phyloP scores from a whole-genome alignment of 2,113 vertebrate species.

The Sakesphorus luctuosus region DNA sequence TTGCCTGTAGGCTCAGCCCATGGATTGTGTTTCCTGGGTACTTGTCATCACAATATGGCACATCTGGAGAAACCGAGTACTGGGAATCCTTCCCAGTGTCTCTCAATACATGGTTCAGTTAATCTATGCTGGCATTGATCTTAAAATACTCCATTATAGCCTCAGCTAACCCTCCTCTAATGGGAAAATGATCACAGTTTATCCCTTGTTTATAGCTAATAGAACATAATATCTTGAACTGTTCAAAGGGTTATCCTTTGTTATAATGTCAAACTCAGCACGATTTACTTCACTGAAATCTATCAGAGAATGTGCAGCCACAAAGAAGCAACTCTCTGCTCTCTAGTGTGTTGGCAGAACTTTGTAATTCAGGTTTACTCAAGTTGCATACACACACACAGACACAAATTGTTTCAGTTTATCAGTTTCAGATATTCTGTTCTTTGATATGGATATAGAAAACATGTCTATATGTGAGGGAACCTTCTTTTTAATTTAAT shows the following conservation, averaged over 20 bases:
- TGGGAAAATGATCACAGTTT: neutral
- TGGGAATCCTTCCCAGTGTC: neutral
- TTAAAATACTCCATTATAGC: neutral
- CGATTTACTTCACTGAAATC: neutral
- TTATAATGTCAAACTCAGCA: neutral
- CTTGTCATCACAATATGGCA: neutral
- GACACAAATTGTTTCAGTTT: neutral
- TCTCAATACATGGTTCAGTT: neutral
- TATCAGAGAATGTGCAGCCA: neutral
- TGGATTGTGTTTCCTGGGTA: neutral
- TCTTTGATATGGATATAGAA: neutral
- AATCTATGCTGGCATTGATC: neutral
- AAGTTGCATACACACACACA: neutral
- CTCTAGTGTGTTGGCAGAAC: neutral
- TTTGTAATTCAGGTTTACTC: neutral
- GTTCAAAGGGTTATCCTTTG: neutral
- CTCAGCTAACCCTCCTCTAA: neutral
- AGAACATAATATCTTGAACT: neutral
- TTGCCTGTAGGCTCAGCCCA: neutral
- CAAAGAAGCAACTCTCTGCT: neutral
- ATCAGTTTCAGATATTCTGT: neutral
- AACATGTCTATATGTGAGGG: neutral
- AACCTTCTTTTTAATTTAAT: neutral
- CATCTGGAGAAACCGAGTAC: neutral
- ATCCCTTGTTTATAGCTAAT: neutral